Base-by-base conservation (phyloP, 23 tunicate species). In the Oikopleura vanhoeffeni region DNA sequence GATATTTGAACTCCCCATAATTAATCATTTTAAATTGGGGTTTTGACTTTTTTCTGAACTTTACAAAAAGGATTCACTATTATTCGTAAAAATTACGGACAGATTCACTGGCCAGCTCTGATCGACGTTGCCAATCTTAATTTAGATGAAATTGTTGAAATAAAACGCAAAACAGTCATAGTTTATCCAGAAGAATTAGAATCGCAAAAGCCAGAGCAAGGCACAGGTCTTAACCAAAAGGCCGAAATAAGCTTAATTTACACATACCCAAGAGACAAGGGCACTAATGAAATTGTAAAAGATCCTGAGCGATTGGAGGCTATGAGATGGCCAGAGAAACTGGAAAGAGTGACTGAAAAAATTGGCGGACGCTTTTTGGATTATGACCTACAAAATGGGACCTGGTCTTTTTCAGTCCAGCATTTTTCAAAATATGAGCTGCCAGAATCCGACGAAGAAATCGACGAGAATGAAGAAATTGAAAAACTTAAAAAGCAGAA, bases 371-470 rank as follows among this genome's bases (percentile, higher is more conserved):
- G 89, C 32, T 93, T 93, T 58, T 0, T 84, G 67, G 94, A 93
- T 71, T 93, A 89, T 76, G 85, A 91, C 34, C 89, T 87, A 1
- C 87, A 89, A 33, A 88, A 91, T 3, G 98, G 98, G 0, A 86
- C 94, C 0, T 93, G 98, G 98, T 91, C 86, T 83, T 93, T 93
- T 85, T 89, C 88, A 93, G 98, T 93, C 41, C 86, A 86, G 28
- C 98, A 93, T 82, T 93, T 93, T 83, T 93, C 98, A 79, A 93
- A 93, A 64, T 93, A 93, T 76, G 98, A 93, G n/a, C 89, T 93
- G 40, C 87, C 89, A 0, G 94, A 90, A 41, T 84, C 89, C 58
- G 98, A 93, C 75, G 98, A 87, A 27, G 97, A 91, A 71, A 86
- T n/a, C 3, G 97, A 89, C 18, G 18, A 8, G 18, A 49, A 8